Base-by-base conservation (phyloP, 2,113 vertebrate species). In the Hypomesus transpacificus region DNA sequence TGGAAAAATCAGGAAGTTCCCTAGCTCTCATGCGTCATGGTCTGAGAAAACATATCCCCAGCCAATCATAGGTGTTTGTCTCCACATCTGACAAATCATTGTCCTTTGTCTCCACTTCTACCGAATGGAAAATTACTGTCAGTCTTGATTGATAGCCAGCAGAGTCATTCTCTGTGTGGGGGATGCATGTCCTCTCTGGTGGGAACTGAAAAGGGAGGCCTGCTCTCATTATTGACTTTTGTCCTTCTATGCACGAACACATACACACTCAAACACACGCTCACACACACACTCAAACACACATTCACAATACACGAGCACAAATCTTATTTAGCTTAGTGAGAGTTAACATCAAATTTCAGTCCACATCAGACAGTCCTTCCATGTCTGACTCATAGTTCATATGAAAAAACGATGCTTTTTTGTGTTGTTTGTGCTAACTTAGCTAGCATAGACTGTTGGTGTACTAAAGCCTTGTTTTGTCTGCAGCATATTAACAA, bases 401-500 rank as follows among this genome's bases (percentile, higher is more conserved):
- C 54, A 9, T 56, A 31, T 58, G 53, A 52, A 58, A 14, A 59
- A 51, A 26, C 20, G 54, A 18, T 56, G 16, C 16, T 65, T 28
- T 2, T 34, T 65, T 65, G 28, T 3, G 24, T 4, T 18, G 17
- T 28, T 18, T 66, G 11, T 58, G 9, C 9, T 46, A 46, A 46
- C 11, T 7, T 34, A 46, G 9, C 39, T 1, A 46, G 1, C 9
- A 11, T 46, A 13, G 39, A 46, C 39, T 46, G 39, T 65, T 62
- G 11, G 20, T 56, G 4, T 26, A 53, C 8, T 73, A 11, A 24
- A 46, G 26, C 68, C 56, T 39, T 68, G 57, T 18, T 82, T 24
- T 79, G 69, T 58, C 68, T 74, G 46, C 86, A 99, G 97, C 97
- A 98, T 83, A 99, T 99, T 90, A 99, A 97, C 90, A 99, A 98